Base-by-base conservation (phyloP, 1,140 invertebrate species). In the Caerostris extrusa region DNA sequence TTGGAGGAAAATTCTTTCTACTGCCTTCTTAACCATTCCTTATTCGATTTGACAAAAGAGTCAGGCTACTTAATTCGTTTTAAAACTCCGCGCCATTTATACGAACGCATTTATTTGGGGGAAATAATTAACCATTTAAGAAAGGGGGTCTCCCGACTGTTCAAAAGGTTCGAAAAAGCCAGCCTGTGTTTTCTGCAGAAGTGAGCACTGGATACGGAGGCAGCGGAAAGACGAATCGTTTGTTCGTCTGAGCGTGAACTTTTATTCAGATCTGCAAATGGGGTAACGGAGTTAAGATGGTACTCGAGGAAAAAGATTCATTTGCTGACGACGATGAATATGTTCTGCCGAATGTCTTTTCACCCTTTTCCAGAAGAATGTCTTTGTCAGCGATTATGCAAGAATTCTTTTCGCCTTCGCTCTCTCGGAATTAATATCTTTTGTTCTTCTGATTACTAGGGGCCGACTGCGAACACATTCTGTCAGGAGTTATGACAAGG, bases 301-400 rank as follows among this genome's bases (percentile, higher is more conserved):
- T n/a, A 50, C 34, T 5, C 34, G 82, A 56, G 3, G 82, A 83
- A 83, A n/a, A 17, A 56, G 55, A 83, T 83, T 83, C 55, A 58
- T 83, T 83, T 83, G 82, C 55, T 83, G 82, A 83, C 82, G 82
- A 57, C 55, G 56, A 83, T 83, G 82, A 83, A 77, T 77, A 77
- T 77, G 61, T 77, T 77, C 19, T 77, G 34, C 34, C 34, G n/a
- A 77, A 34, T 34, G 34, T 2, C 34, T 34, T 19, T 34, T 34
- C 34, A 2, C 34, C 34, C 34, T 34, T 34, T 8, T 81, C 19
- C 50, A 17, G 55, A 34, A 34, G 34, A 58, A 58, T 14, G n/a
- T 58, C 82, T 83, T 83, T 83, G 82, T n/a, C 53, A 53, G 77
- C 17, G 77, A 53, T 83, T n/a, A n/a, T 8, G 53, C 8, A 57